Conservation (phyloP, 2,113 vertebrate species). For the Lepisosteus oculatus region DNA sequence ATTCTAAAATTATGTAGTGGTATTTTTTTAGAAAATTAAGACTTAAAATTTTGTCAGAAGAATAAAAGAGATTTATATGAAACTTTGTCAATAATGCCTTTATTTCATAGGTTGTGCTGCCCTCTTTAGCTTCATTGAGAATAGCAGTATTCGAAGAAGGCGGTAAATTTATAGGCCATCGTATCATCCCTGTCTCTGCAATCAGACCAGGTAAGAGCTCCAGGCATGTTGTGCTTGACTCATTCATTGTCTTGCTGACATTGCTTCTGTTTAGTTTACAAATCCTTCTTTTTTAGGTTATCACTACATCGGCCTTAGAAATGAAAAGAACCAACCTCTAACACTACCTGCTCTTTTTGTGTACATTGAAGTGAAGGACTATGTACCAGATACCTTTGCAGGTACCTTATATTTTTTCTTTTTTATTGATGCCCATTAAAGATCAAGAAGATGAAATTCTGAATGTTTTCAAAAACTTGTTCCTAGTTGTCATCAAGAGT, state of each 20-base stretch:
- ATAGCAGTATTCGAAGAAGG: constrained; percentile 94
- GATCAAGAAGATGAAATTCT: too few relatives aligned
- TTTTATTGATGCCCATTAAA: too few relatives aligned
- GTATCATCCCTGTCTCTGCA: constrained; percentile 90
- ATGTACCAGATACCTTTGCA: constrained; percentile 94
- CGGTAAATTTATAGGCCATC: constrained; percentile 94
- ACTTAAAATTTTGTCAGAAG: too few relatives aligned
- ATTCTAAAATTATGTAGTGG: too few relatives aligned
- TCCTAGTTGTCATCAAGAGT: too few relatives aligned
- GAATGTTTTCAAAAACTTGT: too few relatives aligned
- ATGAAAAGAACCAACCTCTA: constrained; percentile 91
- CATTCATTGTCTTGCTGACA: not conserved
- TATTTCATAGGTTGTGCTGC: constrained; percentile 81
- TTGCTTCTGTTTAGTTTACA: not conserved
- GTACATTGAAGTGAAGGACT: constrained; percentile 95
- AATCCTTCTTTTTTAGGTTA: constrained; percentile 70
- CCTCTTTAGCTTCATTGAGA: constrained; percentile 86
- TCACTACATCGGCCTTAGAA: constrained; percentile 89
- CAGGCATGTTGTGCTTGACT: not conserved
- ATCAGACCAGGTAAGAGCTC: constrained; percentile 82
- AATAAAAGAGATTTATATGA: too few relatives aligned
- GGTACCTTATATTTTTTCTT: constrained; percentile 55
- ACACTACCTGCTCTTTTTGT: constrained; percentile 88
- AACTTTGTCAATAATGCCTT: not conserved
- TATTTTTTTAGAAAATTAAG: too few relatives aligned